Base-by-base conservation (phyloP, 1,140 invertebrate species). In the Bilobella aurantiaca region DNA sequence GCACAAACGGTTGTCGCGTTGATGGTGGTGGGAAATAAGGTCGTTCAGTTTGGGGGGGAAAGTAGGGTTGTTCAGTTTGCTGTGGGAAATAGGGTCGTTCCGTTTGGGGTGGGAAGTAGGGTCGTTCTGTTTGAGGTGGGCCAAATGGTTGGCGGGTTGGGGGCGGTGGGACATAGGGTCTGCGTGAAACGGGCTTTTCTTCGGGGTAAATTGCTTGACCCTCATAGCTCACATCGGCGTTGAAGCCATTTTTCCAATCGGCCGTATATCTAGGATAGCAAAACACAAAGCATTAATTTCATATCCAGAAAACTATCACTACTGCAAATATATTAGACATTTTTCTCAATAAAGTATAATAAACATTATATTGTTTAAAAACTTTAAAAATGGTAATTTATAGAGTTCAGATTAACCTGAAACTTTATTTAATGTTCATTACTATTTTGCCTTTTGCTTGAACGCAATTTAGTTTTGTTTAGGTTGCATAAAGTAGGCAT, bases 211-310 rank as follows among this genome's bases (percentile, higher is more conserved):
- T 42, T 67, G 73, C 78, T 75, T 74, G 84, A 72, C 87, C 84
- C 73, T 86, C 84, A 76, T 86, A 86, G 70, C 83, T 81, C 27
- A 87, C 84, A 71, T 86, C 85, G 62, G 87, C 87, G 72, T 86
- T 85, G 76, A 86, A 89, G 29, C 87, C 87, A 70, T 85, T 86
- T 72, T 87, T 85, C 85, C 87, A 87, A 74, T 89, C 87, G 25
- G 87, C 88, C 0, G 82, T 87, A 76, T 90, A 88, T 80, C 76
- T 64, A 37, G 69, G 66, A 59, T 32, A 58, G 5, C 25, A 14
- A 8, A 59, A 59, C 30, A 3, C 12, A 25, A 59, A 21, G 3
- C 16, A 59, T 8, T 59, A 29, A 29, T 16, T 18, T 21, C 58
- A 59, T 29, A 23, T n/a, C 27, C 21, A 18, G 8, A 18, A 56